Base-by-base conservation (phyloP, 1,140 invertebrate genomes). In the Drosophila oshimai region DNA sequence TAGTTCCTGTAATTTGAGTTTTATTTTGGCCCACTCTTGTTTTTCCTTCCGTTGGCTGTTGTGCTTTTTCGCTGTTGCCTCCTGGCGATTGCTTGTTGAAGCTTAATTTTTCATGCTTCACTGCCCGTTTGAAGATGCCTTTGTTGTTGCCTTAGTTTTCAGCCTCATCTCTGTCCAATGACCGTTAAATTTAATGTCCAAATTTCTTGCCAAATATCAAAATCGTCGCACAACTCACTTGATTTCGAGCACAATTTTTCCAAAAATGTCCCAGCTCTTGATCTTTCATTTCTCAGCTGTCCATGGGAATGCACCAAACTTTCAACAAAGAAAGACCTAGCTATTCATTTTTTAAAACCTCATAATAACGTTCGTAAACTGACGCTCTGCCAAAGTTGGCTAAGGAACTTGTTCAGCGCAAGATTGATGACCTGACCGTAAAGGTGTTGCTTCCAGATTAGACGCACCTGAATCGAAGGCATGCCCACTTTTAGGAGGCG, bases 1-100 rank as follows among this genome's bases (percentile, higher is more conserved):
- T 71, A 51, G 50, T 42, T 62, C 36, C 41, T 57, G 75, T 74
- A 47, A 73, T 73, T 73, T 64, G 47, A 34, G 37, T 46, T 64
- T 73, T 53, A 54, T 73, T 61, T 53, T 49, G 53, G 18, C n/a
- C 26, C 18, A 15, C 29, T 46, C 45, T 49, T 28, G 47, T 71
- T 69, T 33, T 51, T 22, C 28, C 17, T 45, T 37, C 33, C 26
- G 18, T 18, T 50, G 50, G 33, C 46, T 65, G 60, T 68, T 64
- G 57, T 46, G 67, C 73, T 76, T 76, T 68, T 58, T 22, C 31
- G 15, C 44, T 53, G 17, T 58, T 69, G 73, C 54, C 79, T 77
- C 61, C 44, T 62, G 78, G 79, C 78, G 18, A 77, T 44, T 81
- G 47, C 76, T 73, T 78, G 74, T 74, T 81, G 58, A 83, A 77